Conservation (phyloP, 2,888 invertebrate genomes). For the Balanococcus diminutus region DNA sequence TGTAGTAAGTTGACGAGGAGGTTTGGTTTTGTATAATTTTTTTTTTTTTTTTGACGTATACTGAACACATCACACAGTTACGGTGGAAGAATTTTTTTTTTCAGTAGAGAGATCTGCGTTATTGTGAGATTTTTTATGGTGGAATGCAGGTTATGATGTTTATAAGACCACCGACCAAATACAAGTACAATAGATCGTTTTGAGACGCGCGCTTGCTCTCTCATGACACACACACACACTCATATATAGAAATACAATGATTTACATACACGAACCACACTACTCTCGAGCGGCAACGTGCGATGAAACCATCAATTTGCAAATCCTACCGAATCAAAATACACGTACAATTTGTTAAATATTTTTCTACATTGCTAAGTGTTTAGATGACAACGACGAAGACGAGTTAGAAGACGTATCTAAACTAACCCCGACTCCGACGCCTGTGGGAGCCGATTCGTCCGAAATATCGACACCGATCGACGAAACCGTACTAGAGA, state of each 20-base stretch:
- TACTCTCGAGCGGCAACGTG: conserved; percentile 13
- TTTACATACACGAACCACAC: conserved; percentile 25
- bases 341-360: conserved; percentile 33
- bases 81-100: neutral
- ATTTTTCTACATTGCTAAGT: conserved; percentile 56
- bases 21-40: neutral
- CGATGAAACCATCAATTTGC: neutral
- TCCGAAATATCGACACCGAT: conserved; percentile 57
- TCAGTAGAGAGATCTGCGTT: neutral
- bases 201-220: neutral
- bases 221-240: neutral
- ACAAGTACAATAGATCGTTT: neutral
- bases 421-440: conserved; percentile 56
- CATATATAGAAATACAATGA: neutral
- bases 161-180: no score
- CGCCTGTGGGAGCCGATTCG: conserved; percentile 57
- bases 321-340: neutral
- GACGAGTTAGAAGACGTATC: conserved; percentile 55
- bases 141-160: no score
- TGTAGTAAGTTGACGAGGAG: no score
- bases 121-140: neutral
- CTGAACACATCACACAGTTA: conserved; percentile 54
- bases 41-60: neutral
- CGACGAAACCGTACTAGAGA: conserved; percentile 54
- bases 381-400: conserved; percentile 57